These are phyloP conservation scores for Drosophila arawakana DNA, from an alignment of 1,140 invertebrate species.

Conservation along the genomic window DNA sequence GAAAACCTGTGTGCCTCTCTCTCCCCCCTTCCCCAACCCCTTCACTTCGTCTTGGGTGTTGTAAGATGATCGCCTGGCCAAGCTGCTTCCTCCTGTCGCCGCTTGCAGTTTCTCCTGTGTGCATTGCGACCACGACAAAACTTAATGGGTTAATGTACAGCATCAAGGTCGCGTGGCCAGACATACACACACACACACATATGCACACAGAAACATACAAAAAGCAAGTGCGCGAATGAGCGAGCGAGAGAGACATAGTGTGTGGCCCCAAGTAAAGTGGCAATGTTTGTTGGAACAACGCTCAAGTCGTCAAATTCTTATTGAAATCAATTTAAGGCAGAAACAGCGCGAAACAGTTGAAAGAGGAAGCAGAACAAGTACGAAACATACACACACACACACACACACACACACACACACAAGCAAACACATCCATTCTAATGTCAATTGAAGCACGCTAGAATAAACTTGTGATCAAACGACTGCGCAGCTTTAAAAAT, in stretches of 20 bases:
- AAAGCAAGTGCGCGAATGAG: conserved; percentile 7
- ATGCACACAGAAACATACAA: conserved; percentile 25
- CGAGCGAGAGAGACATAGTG: conserved; percentile 2
- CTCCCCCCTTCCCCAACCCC: background rate
- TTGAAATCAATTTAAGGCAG: conserved; percentile 78
- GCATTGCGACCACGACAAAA: conserved; percentile 50
- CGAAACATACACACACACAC: conserved; percentile 37
- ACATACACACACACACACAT: conserved; percentile 48
- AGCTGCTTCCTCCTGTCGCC: conserved; percentile 21
- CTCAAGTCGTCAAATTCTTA: conserved; percentile 68
- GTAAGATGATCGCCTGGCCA: conserved; percentile 55
- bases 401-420: conserved; percentile 16
- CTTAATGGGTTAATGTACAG: conserved; percentile 82
- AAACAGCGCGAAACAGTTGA: conserved; percentile 43
- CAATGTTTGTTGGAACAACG: conserved; percentile 33
- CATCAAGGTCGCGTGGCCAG: conserved; percentile 74
- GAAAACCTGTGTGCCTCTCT: conserved; percentile 24
- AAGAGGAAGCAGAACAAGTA: conserved; percentile 64
- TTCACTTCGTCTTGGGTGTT: background rate
- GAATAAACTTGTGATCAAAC: conserved; percentile 20
- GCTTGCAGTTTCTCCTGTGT: background rate
- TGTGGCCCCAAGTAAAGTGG: conserved; percentile 40
- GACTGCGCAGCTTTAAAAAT: conserved; percentile 10
- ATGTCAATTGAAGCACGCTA: conserved; percentile 28
- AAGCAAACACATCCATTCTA: conserved; percentile 16